These are phyloP conservation scores for Microtus ochrogaster DNA, from an alignment of 2,113 vertebrate genomes.

Conservation along the genomic window DNA sequence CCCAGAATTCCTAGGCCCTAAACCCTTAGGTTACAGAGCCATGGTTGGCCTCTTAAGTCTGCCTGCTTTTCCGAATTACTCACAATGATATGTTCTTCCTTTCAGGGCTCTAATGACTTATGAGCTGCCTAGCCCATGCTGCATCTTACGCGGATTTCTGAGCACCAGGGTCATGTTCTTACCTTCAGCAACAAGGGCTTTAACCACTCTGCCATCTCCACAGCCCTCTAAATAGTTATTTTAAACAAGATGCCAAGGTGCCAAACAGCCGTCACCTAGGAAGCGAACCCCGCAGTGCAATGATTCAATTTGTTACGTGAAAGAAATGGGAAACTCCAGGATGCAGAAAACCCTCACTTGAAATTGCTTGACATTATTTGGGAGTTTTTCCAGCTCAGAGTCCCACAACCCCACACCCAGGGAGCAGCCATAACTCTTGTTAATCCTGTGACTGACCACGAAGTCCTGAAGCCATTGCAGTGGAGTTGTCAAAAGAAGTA, in stretches of 20 bases:
- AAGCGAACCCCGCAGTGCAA: not conserved
- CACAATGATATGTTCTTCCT: not conserved
- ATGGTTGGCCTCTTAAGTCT: not conserved
- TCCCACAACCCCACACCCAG: not conserved
- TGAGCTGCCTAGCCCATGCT: not conserved
- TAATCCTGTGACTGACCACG: not conserved
- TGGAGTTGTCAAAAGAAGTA: not conserved
- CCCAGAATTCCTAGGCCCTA: not conserved
- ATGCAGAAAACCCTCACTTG: not conserved
- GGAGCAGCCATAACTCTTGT: not conserved
- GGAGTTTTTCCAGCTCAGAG: not conserved
- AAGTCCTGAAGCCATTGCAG: not conserved
- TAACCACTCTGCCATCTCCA: not conserved
- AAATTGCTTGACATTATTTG: not conserved
- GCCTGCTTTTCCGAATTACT: not conserved
- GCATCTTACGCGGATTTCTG: not conserved
- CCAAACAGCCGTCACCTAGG: not conserved
- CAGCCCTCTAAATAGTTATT: not conserved
- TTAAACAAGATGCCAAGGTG: not conserved
- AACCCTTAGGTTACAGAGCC: not conserved
- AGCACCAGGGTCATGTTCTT: not conserved
- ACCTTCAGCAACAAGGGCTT: not conserved
- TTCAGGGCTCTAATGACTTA: not conserved
- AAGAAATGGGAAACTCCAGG: not conserved
- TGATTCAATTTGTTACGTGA: not conserved